phyloP scores from a whole-genome alignment of 2,888 invertebrate genomes.

The Torymus auratus region DNA sequence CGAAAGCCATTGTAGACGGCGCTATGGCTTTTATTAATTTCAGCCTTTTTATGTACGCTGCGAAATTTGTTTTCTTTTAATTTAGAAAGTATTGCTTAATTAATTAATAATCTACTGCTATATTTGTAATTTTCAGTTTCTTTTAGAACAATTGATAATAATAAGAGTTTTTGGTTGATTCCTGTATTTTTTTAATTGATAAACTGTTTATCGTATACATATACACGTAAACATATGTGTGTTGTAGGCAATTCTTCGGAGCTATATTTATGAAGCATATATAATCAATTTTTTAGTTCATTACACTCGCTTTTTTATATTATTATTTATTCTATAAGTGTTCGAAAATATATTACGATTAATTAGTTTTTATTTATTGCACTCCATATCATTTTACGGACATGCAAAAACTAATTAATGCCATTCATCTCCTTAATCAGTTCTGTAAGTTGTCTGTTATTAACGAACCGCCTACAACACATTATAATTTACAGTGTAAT shows the following conservation, averaged over 20 bases:
- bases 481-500: background rate
- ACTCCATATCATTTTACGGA: too few species aligned
- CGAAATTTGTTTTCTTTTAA: conserved; percentile 24
- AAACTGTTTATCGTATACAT: conserved; percentile 29
- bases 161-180: background rate
- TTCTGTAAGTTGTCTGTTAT: background rate
- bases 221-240: conserved; percentile 21
- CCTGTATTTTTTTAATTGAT: background rate
- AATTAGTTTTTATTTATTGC: too few species aligned
- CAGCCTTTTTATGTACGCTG: conserved; percentile 27
- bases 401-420: too few species aligned
- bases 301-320: too few species aligned
- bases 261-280: background rate
- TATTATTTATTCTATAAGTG: background rate
- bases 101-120: conserved; percentile 12
- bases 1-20: conserved; percentile 21
- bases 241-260: conserved; percentile 14
- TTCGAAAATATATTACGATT: too few species aligned
- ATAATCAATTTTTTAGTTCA: background rate
- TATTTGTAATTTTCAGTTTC: too few species aligned
- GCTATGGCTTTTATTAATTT: conserved; percentile 4
- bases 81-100: conserved; percentile 27
- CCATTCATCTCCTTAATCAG: too few species aligned
- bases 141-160: background rate
- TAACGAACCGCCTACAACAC: conserved; percentile 14